Conservation (phyloP, 2,888 invertebrate genomes). For the Flexamia atlantica region DNA sequence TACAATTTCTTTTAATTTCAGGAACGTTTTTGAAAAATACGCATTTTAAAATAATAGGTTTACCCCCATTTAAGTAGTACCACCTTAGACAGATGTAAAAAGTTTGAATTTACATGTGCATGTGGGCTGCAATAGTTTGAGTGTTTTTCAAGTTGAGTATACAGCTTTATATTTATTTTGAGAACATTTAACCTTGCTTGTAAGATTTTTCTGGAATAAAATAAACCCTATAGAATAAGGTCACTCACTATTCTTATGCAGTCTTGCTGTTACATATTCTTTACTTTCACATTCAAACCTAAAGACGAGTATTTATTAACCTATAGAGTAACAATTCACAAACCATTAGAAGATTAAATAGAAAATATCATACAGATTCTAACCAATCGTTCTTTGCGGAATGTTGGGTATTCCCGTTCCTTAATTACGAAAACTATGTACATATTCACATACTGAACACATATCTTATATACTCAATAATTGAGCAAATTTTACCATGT, state of each 20-base stretch:
- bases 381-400: not conserved
- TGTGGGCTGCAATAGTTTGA: too few relatives aligned
- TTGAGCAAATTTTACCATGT: slow-evolving; percentile 55
- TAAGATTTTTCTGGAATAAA: slow-evolving; percentile 3
- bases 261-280: not conserved
- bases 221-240: slow-evolving; percentile 1
- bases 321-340: not conserved
- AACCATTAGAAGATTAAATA: not conserved
- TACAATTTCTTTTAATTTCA: too few relatives aligned
- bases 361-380: not conserved
- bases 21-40: too few relatives aligned
- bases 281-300: not conserved
- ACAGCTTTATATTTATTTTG: too few relatives aligned
- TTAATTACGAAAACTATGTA: slow-evolving; percentile 19
- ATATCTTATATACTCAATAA: slow-evolving; percentile 40
- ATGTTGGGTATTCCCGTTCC: not conserved
- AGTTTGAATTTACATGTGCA: too few relatives aligned
- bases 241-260: slow-evolving; percentile 36
- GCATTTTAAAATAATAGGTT: too few relatives aligned
- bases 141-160: too few relatives aligned
- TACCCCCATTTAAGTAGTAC: too few relatives aligned
- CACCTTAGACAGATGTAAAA: too few relatives aligned
- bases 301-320: not conserved
- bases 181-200: too few relatives aligned
- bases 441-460: slow-evolving; percentile 51